Percentiles rank a stretch among this genome's conserved stretches.
These are phyloP conservation scores for Spatula clypeata DNA, from an alignment of 2,797 vertebrate genomes.

Conservation along the genomic window DNA sequence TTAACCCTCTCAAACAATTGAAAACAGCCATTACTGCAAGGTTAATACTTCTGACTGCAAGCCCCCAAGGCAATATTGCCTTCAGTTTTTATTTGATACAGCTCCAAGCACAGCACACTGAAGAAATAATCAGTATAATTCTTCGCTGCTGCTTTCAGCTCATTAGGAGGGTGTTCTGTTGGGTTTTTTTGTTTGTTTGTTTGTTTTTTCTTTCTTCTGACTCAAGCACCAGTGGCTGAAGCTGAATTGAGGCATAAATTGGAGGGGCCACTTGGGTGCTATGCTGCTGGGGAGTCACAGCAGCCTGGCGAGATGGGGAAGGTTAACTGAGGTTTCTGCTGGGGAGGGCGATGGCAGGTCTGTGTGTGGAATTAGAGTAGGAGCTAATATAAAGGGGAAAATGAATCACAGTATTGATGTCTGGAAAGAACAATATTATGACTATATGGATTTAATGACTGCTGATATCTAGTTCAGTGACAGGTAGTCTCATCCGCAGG, in stretches of 20 bases:
- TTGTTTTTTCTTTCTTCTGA: not conserved
- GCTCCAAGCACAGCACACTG: not conserved
- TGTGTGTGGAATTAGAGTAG: not conserved
- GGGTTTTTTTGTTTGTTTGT: too few species aligned
- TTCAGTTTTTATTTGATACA: not conserved
- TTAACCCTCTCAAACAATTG: not conserved
- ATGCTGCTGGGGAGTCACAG: not conserved
- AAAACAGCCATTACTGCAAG: not conserved
- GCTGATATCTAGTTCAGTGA: constrained; percentile 40
- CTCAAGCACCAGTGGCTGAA: not conserved
- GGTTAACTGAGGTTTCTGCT: constrained; percentile 47
- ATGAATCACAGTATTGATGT: constrained; percentile 42
- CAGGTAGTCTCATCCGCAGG: constrained; percentile 47
- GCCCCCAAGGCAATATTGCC: not conserved
- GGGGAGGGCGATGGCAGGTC: not conserved
- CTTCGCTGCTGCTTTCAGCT: constrained; percentile 16
- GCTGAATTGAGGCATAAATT: not conserved
- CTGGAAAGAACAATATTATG: constrained; percentile 62
- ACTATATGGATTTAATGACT: constrained; percentile 39
- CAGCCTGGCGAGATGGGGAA: not conserved
- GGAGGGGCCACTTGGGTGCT: fast-evolving
- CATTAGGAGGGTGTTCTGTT: not conserved
- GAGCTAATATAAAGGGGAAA: not conserved
- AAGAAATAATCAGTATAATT: constrained; percentile 35
- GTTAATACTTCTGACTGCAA: not conserved